Conservation (phyloP, 2,113 vertebrate genomes). For the Pogonocichla stellata region DNA sequence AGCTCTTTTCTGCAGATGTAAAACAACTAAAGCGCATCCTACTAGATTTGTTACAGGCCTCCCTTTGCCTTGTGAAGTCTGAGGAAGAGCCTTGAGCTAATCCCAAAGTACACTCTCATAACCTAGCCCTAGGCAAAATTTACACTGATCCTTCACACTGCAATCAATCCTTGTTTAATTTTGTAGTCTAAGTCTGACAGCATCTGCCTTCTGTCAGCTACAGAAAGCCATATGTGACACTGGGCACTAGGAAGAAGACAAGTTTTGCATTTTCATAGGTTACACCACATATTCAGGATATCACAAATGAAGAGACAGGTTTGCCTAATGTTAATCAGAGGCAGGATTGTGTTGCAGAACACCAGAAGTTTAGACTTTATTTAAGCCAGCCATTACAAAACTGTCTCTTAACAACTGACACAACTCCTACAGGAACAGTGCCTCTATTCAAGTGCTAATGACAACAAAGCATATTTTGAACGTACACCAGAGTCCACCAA, state of each 20-base stretch:
- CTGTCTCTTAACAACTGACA: not conserved
- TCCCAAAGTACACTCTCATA: not conserved
- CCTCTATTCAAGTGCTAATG: not conserved
- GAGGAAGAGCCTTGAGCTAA: not conserved
- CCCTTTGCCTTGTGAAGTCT: not conserved
- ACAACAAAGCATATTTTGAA: not conserved
- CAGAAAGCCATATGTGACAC: not conserved
- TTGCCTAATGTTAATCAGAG: not conserved
- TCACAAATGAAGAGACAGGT: not conserved
- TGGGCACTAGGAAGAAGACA: not conserved
- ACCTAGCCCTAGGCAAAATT: not conserved
- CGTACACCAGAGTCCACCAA: rapidly evolving
- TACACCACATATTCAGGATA: not conserved
- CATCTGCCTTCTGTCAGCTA: constrained; percentile 15
- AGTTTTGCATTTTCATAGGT: not conserved
- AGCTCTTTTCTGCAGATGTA: not conserved
- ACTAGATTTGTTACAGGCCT: not conserved
- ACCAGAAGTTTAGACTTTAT: not conserved
- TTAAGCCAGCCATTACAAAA: not conserved
- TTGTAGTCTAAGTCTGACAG: not conserved
- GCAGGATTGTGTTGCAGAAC: not conserved
- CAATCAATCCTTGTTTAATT: constrained; percentile 28
- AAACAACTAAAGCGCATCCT: not conserved
- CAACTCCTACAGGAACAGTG: rapidly evolving
- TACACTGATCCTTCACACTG: not conserved